Conservation (phyloP, 2,113 vertebrate genomes). For the Cryptomyrus ogoouensis region DNA sequence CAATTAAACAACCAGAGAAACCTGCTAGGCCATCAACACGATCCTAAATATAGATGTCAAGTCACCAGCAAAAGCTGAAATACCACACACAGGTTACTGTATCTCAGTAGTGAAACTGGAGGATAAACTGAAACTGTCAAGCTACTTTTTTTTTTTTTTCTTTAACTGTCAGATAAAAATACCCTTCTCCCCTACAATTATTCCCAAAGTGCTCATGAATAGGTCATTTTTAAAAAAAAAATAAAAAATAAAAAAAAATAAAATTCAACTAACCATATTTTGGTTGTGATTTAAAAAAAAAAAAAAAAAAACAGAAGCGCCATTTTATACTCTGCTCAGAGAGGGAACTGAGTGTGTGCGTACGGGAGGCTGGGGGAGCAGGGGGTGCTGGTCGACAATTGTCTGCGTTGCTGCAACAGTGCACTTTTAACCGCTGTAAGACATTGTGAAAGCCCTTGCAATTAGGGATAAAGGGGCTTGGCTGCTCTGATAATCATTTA, state of each 20-base stretch:
- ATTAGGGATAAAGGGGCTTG: neutral
- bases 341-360: neutral
- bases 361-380: neutral
- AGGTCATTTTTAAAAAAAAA: neutral
- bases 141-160: neutral
- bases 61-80: neutral
- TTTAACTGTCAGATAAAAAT: neutral
- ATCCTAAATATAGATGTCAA: neutral
- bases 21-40: neutral
- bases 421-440: neutral
- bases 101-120: neutral
- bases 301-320: neutral
- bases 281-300: neutral
- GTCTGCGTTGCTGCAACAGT: neutral
- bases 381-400: neutral
- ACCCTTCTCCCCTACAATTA: neutral
- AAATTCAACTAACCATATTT: neutral
- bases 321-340: neutral
- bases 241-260: neutral
- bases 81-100: neutral
- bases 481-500: neutral
- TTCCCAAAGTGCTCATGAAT: neutral
- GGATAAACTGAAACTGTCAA: neutral
- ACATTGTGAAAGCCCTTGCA: neutral
- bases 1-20: neutral